Evolutionary conservation across 2,113 vertebrate species (phyloP), one percentile per base, ranked within the genome.

Genomic region (Cynopterus brachyotis): DNA sequence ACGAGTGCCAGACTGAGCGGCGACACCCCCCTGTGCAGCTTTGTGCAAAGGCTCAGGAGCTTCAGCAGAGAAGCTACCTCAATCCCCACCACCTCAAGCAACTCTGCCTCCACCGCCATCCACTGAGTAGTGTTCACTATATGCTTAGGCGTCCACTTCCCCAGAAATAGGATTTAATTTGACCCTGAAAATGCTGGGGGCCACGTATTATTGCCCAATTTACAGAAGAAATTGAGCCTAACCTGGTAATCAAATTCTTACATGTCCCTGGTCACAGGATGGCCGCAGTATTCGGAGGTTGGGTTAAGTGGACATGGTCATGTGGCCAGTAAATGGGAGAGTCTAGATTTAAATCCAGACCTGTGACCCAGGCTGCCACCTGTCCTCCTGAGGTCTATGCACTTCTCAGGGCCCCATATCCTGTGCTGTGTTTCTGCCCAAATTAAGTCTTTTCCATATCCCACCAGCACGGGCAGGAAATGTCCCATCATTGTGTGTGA

Each of bases 401-500:
- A 67, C 83, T 97, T 94, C 80, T 91, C 26, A 50, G 80, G 73
- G 86, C 97, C 83, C 95, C 96, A 90, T 57, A 98, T 93, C 92
- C 97, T 96, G 83, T 81, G 42, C 26, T 67, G 45, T 72, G 45
- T 76, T 92, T 94, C 96, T 89, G 95, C 55, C 83, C 57, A 75
- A 45, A n/a, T 94, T 73, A 89, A 94, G 62, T 81, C 97, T 97
- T 98, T 98, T 87, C 93, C 97, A 91, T 86, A 76, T 69, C 94
- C 79, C 50, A 60, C 85, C 86, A 28, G 64, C 69, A 50, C 9
- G 40, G 79, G 66, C 97, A 98, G 98, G 98, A 99, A 99, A 96
- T 0, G 17, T 89, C 47, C 93, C 90, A 80, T 97, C 96, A 98
- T 98, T 99, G 98, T 99, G 98, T 99, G 95, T 96, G 96, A 89